phyloP scores from a whole-genome alignment of 2,797 vertebrate genomes.

The Sebastes hubbsi region DNA sequence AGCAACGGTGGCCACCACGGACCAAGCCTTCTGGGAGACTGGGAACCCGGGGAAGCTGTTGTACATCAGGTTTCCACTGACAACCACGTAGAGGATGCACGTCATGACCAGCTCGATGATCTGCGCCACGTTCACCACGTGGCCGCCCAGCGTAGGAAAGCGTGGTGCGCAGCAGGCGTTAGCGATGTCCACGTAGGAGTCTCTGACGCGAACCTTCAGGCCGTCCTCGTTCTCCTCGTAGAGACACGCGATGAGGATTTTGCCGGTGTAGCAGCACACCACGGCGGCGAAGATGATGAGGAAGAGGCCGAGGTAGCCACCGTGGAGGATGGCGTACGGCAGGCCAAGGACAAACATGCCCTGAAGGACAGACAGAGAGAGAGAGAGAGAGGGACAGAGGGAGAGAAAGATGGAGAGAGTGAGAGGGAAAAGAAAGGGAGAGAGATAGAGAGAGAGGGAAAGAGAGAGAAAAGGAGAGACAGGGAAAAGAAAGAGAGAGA shows the following conservation, averaged over 20 bases:
- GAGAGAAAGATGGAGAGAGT: conserved; percentile 32
- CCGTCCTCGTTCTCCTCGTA: conserved; percentile 97
- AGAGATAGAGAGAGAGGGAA: rapidly evolving
- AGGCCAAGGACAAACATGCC: conserved; percentile 90
- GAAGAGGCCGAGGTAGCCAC: conserved; percentile 95
- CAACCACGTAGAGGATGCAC: conserved; percentile 96
- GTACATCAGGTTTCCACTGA: conserved; percentile 96
- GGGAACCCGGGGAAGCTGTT: conserved; percentile 93
- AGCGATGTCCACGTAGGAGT: conserved; percentile 95
- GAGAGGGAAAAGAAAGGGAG: no score
- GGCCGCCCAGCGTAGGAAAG: conserved; percentile 90
- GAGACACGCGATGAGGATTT: conserved; percentile 95
- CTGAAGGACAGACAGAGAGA: no score
- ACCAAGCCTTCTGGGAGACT: conserved; percentile 95
- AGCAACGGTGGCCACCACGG: conserved; percentile 89
- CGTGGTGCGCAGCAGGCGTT: conserved; percentile 94
- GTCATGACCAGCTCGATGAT: conserved; percentile 98
- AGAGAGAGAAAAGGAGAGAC: rapidly evolving
- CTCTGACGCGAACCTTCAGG: conserved; percentile 90
- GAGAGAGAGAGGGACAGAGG: neutral
- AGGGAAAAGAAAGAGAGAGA: no score
- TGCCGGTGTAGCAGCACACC: conserved; percentile 97
- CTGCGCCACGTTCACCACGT: conserved; percentile 94
- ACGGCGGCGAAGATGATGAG: conserved; percentile 96
- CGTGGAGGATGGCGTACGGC: conserved; percentile 96